Conservation (phyloP, 2,888 invertebrate species). For the Oscheius sp. region DNA sequence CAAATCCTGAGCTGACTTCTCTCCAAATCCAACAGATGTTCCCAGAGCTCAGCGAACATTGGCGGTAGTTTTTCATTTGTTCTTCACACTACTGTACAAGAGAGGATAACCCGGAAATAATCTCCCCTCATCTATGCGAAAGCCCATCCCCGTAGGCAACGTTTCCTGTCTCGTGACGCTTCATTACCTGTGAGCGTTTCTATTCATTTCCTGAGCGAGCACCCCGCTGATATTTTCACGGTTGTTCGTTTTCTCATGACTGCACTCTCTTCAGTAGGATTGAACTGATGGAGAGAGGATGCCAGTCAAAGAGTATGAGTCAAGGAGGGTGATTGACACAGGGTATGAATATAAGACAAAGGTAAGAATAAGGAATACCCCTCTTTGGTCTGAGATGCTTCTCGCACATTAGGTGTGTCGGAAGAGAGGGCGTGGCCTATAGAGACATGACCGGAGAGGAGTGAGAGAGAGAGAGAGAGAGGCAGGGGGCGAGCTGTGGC, state of each 20-base stretch:
- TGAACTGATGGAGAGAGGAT: background rate
- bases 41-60: conserved; percentile 70
- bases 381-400: background rate
- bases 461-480: conserved; percentile 6
- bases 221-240: background rate
- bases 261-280: background rate
- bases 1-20: conserved; percentile 69
- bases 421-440: conserved; percentile 5
- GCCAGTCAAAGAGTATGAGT: background rate
- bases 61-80: conserved; percentile 58
- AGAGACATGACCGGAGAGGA: background rate
- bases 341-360: background rate
- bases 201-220: background rate
- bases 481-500: conserved; percentile 1
- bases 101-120: conserved; percentile 2
- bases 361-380: conserved; percentile 10
- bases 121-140: background rate
- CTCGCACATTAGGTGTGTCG: conserved; percentile 27
- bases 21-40: conserved; percentile 68
- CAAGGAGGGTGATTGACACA: background rate
- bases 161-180: conserved; percentile 35
- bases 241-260: background rate
- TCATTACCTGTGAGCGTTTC: conserved; percentile 34
- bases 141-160: conserved; percentile 2
- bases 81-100: background rate